Evolutionary conservation across 2,888 invertebrate genomes (phyloP).

Genomic region (Heliconius charithonia): DNA sequence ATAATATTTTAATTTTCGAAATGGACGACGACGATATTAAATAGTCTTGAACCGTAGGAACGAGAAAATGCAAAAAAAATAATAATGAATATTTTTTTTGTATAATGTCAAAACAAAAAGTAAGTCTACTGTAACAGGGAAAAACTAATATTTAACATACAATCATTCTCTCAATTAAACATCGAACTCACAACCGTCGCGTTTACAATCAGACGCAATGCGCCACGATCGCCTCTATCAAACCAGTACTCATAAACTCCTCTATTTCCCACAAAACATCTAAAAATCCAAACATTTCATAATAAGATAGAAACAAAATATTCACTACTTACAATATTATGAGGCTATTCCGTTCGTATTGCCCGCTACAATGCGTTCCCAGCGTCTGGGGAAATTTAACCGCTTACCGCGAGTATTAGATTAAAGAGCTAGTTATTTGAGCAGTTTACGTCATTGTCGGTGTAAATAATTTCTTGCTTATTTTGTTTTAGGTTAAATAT

Average conservation of each 20-base stretch:
- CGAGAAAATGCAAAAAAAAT: no score
- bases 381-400: conserved; percentile 26
- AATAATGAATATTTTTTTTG: no score
- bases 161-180: background rate
- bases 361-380: conserved; percentile 22
- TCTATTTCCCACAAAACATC: background rate
- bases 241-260: no score
- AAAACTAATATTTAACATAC: background rate
- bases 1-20: no score
- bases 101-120: no score
- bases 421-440: conserved; percentile 26
- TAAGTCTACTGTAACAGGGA: no score
- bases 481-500: background rate
- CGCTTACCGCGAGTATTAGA: conserved; percentile 26
- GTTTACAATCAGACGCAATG: background rate
- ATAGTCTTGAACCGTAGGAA: no score
- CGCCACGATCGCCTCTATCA: no score
- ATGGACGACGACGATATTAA: no score
- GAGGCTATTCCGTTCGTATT: conserved; percentile 23
- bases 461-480: conserved; percentile 15
- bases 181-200: background rate
- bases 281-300: background rate
- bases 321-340: conserved; percentile 17
- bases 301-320: conserved; percentile 12
- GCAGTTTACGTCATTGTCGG: conserved; percentile 24